Percentiles rank a stretch among this genome's conserved stretches.
phyloP scores from a whole-genome alignment of 64 coral and sea anemone species.

The Cladopsammia gracilis region DNA sequence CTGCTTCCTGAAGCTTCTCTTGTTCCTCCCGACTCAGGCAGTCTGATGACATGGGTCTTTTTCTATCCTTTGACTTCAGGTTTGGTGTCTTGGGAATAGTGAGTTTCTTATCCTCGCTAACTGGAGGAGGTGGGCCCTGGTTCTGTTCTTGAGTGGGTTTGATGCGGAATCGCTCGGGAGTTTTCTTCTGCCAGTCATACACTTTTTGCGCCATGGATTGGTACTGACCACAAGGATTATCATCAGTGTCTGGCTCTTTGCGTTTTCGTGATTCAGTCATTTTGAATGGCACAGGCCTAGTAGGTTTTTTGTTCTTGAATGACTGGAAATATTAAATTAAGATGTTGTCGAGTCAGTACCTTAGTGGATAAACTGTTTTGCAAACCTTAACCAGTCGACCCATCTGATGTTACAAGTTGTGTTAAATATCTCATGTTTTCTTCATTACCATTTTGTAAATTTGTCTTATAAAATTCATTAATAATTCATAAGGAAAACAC shows the following conservation, averaged over 20 bases:
- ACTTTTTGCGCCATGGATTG: conserved; percentile 79
- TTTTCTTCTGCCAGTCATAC: conserved; percentile 77
- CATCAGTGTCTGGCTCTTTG: conserved; percentile 53
- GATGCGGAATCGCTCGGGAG: conserved; percentile 71
- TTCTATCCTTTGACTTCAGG: conserved; percentile 42
- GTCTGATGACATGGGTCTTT: conserved; percentile 50
- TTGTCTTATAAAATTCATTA: too few relatives aligned
- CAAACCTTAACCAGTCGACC: too few relatives aligned
- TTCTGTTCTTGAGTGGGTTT: conserved; percentile 41
- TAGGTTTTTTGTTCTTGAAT: conserved; percentile 81
- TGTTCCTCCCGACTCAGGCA: conserved; percentile 70
- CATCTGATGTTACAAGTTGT: too few relatives aligned
- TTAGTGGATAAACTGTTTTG: too few relatives aligned
- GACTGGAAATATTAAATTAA: neutral
- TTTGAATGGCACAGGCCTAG: conserved; percentile 88
- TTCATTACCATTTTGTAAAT: too few relatives aligned
- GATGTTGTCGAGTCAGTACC: too few relatives aligned
- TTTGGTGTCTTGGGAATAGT: conserved; percentile 77
- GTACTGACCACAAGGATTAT: conserved; percentile 41
- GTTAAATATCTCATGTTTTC: too few relatives aligned
- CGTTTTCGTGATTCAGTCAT: conserved; percentile 70
- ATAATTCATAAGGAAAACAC: too few relatives aligned
- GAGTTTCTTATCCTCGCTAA: neutral
- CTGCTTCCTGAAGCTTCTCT: conserved; percentile 61
- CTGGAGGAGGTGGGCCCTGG: neutral